These are phyloP conservation scores for Hyphantria cunea DNA, from an alignment of 1,140 invertebrate species.

Conservation along the genomic window DNA sequence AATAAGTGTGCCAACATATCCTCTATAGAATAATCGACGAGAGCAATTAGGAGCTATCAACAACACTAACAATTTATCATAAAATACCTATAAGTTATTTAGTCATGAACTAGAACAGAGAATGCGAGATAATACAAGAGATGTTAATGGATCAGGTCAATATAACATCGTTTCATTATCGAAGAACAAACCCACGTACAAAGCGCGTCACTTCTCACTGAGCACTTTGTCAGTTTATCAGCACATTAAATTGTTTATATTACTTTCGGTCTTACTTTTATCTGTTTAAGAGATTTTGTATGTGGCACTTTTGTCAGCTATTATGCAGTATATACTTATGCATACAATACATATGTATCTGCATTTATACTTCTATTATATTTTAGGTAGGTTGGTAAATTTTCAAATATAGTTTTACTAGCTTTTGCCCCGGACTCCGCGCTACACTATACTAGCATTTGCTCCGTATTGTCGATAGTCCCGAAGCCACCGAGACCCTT, in stretches of 20 bases:
- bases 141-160: neutral
- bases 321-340: neutral
- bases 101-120: neutral
- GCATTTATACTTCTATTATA: neutral
- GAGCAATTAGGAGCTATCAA: no score
- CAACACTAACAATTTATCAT: no score
- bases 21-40: no score
- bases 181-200: neutral
- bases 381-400: no score
- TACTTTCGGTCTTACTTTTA: slow-evolving; percentile 1
- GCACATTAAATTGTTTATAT: slow-evolving; percentile 6
- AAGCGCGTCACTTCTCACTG: neutral
- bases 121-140: neutral
- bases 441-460: no score
- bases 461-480: no score
- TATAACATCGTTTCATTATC: slow-evolving; percentile 9
- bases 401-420: no score
- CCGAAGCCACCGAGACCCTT: no score
- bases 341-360: neutral
- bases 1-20: no score
- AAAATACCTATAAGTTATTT: no score
- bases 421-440: no score
- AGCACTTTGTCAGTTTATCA: neutral
- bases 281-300: slow-evolving; percentile 1
- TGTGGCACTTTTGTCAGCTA: neutral